phyloP scores from a whole-genome alignment of 92 coral and sea anemone genomes.

The Blastomussa wellsi region DNA sequence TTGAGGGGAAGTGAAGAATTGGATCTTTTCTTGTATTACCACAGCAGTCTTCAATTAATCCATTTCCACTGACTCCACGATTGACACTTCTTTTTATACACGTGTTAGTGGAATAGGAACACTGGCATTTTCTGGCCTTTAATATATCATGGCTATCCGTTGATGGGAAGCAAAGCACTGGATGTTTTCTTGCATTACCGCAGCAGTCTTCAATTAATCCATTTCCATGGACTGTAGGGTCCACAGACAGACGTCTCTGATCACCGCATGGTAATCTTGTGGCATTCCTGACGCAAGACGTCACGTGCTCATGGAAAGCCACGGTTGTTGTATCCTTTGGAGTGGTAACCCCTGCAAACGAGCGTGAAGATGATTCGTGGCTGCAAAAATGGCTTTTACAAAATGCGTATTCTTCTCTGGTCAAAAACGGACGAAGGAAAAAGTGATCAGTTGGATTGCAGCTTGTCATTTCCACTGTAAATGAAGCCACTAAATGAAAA shows the following conservation, averaged over 20 bases:
- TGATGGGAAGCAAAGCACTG: neutral
- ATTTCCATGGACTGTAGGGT: neutral
- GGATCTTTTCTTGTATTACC: neutral
- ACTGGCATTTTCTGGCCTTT: neutral
- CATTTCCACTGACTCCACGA: neutral
- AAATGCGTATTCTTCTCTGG: conserved; percentile 23
- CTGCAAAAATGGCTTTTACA: conserved; percentile 13
- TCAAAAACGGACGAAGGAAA: conserved; percentile 32
- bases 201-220: neutral
- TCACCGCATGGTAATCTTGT: neutral
- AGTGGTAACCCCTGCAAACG: neutral
- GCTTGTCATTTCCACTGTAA: neutral
- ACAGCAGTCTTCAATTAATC: neutral
- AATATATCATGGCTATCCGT: neutral
- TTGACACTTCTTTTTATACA: too few relatives aligned
- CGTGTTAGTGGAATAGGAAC: neutral
- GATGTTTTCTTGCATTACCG: neutral
- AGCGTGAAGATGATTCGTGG: neutral
- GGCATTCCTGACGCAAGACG: conserved; percentile 2
- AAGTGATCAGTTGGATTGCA: neutral
- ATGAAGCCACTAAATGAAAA: conserved; percentile 7
- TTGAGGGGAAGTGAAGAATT: neutral
- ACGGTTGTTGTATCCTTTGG: neutral
- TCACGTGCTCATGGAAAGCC: neutral
- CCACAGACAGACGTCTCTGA: neutral